phyloP scores from a whole-genome alignment of 2,888 invertebrate genomes.

The Polylopha cassiicola region DNA sequence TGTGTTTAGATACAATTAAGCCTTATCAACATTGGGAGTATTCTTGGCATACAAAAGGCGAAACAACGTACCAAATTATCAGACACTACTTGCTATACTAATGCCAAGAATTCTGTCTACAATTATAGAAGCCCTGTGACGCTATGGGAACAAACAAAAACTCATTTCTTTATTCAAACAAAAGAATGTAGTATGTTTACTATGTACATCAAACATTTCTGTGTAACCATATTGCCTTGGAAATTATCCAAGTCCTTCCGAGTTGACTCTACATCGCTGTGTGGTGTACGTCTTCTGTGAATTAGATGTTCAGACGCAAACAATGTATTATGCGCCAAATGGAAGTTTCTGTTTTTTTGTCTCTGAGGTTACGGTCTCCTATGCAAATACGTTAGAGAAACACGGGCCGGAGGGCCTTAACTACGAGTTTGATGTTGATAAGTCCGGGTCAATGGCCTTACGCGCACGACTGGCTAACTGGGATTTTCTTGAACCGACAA shows the following conservation, averaged over 20 bases:
- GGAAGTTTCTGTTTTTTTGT: conserved; percentile 35
- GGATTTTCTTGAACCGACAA: conserved; percentile 58
- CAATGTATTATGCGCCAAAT: conserved; percentile 33
- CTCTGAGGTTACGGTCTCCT: conserved; percentile 35
- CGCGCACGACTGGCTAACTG: conserved; percentile 59
- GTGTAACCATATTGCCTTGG: conserved; percentile 41
- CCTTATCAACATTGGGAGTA: no score
- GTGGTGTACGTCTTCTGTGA: conserved; percentile 30
- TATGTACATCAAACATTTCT: conserved; percentile 44
- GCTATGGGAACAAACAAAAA: no score
- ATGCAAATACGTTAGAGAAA: conserved; percentile 51
- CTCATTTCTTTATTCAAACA: conserved; percentile 24
- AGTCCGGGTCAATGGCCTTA: conserved; percentile 65
- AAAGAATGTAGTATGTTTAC: conserved; percentile 48
- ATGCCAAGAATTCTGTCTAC: no score
- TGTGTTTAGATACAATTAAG: not conserved
- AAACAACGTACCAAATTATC: no score
- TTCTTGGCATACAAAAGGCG: no score
- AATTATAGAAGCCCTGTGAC: no score
- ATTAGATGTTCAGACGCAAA: conserved; percentile 31
- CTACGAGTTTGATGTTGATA: conserved; percentile 63
- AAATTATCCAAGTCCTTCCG: conserved; percentile 41
- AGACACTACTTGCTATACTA: no score
- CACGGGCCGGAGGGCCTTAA: conserved; percentile 37
- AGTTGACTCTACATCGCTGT: conserved; percentile 33